These are phyloP conservation scores for Cryptocephalus primarius DNA, from an alignment of 2,888 invertebrate genomes.

Conservation along the genomic window DNA sequence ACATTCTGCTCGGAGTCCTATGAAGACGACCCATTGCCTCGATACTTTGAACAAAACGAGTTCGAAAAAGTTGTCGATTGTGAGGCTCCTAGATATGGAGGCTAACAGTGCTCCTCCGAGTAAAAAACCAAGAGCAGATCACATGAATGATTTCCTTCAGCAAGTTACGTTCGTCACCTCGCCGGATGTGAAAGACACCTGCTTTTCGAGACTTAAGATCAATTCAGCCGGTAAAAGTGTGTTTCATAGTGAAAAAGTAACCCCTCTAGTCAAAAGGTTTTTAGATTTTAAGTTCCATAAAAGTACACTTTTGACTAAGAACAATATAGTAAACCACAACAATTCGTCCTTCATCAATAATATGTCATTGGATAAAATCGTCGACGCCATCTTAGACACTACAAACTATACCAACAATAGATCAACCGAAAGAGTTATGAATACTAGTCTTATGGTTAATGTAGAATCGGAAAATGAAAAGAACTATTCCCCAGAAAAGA, in stretches of 20 bases:
- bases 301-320: conserved; percentile 28
- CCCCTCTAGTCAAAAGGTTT: conserved; percentile 49
- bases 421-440: conserved; percentile 8
- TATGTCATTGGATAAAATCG: conserved; percentile 48
- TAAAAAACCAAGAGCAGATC: conserved; percentile 32
- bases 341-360: conserved; percentile 44
- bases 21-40: conserved; percentile 33
- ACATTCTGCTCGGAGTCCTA: conserved; percentile 36
- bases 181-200: conserved; percentile 19
- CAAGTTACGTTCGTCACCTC: conserved; percentile 28
- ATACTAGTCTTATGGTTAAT: conserved; percentile 18
- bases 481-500: conserved; percentile 13
- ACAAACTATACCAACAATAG: conserved; percentile 39
- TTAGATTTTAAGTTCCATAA: conserved; percentile 48
- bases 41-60: conserved; percentile 40
- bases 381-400: conserved; percentile 51
- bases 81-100: conserved; percentile 27
- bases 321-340: conserved; percentile 31
- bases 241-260: conserved; percentile 34
- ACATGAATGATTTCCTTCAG: conserved; percentile 30
- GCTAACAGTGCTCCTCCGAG: conserved; percentile 26
- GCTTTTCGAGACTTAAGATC: conserved; percentile 15
- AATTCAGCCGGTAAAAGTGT: conserved; percentile 7
- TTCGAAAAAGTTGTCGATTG: conserved; percentile 38
- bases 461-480: conserved; percentile 21